phyloP scores from a whole-genome alignment of 2,113 vertebrate species.

The Setophaga petechia region DNA sequence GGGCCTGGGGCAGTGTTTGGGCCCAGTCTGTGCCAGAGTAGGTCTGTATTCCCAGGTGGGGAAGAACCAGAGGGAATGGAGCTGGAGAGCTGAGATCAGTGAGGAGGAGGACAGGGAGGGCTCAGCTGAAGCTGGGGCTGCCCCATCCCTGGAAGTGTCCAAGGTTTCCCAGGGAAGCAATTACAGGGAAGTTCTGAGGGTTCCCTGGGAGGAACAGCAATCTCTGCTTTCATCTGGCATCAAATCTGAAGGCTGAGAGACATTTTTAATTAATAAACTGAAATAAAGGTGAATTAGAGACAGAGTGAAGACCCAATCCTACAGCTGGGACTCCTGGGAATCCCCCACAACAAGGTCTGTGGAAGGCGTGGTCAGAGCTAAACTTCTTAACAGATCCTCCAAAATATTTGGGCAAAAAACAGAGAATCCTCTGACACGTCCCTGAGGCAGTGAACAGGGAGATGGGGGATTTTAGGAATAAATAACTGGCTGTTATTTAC shows the following conservation, averaged over 20 bases:
- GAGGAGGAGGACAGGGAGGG: background rate
- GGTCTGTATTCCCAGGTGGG: background rate
- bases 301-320: background rate
- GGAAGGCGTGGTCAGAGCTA: background rate
- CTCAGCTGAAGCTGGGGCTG: background rate
- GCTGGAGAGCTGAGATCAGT: background rate
- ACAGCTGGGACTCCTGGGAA: background rate
- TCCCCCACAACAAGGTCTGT: background rate
- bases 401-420: background rate
- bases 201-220: no score
- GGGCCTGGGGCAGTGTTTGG: background rate
- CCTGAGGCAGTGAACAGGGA: background rate
- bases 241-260: background rate
- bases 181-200: no score
- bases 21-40: background rate
- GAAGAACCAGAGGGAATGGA: background rate
- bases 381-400: background rate
- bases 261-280: background rate
- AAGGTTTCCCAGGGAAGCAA: no score
- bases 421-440: background rate
- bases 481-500: background rate
- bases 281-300: background rate
- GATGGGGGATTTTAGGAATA: background rate
- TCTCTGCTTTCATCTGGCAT: background rate
- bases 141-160: background rate